Conservation (phyloP, 2,113 vertebrate species). For the Saguinus imperator region DNA sequence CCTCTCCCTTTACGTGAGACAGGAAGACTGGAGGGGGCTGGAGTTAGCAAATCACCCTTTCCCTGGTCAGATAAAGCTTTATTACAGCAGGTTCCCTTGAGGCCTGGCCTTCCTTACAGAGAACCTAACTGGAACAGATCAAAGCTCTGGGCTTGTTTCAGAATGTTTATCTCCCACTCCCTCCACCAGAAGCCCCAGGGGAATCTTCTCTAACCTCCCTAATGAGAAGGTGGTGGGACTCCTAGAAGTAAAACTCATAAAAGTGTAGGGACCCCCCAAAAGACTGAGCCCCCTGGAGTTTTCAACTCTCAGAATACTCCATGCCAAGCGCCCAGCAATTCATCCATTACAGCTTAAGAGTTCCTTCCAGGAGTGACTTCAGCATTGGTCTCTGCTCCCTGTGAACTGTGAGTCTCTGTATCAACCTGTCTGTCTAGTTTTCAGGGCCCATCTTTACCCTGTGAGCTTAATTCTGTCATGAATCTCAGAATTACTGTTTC, state of each 20-base stretch:
- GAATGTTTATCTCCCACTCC: neutral
- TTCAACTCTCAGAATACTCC: neutral
- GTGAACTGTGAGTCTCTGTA: neutral
- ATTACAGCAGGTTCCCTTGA: neutral
- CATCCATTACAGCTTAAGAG: neutral
- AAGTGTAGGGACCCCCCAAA: neutral
- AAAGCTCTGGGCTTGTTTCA: neutral
- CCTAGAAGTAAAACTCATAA: neutral
- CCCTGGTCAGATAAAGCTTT: neutral
- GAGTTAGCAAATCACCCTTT: neutral
- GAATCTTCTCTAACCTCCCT: neutral
- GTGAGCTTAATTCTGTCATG: neutral
- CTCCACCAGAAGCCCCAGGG: neutral
- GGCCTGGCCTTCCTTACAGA: neutral
- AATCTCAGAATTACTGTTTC: neutral
- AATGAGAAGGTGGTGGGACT: neutral
- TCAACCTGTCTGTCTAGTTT: neutral
- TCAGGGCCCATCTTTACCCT: neutral
- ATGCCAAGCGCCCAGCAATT: neutral
- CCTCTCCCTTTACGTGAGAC: neutral
- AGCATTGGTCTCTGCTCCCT: neutral
- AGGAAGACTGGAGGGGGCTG: neutral
- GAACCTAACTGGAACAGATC: neutral
- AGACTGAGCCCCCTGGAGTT: neutral
- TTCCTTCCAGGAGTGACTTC: neutral